Conservation (phyloP, 1,140 invertebrate genomes). For the Conus betulinus region DNA sequence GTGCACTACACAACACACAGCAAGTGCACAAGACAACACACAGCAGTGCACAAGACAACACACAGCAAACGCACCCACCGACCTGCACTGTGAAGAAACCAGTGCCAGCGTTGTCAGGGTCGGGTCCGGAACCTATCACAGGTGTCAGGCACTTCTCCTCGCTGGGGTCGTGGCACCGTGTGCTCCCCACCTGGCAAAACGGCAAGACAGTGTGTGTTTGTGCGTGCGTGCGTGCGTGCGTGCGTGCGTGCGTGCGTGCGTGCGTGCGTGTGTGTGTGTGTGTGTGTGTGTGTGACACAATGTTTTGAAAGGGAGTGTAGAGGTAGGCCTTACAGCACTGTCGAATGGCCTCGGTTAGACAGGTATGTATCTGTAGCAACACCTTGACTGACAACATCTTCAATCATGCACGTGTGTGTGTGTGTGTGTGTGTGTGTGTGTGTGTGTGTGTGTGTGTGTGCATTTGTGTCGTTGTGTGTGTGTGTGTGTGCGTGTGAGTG, state of each 20-base stretch:
- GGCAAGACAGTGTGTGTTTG: background rate
- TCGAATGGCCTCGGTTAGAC: background rate
- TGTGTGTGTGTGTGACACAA: conserved; percentile 26
- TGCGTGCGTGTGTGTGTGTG: conserved; percentile 4
- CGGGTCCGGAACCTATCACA: conserved; percentile 66
- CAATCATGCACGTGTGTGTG: background rate
- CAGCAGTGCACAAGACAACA: background rate
- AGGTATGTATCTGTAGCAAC: background rate
- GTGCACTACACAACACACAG: background rate
- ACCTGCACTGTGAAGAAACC: conserved; percentile 63
- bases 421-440: conserved; percentile 3
- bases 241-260: background rate
- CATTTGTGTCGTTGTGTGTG: background rate
- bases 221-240: conserved; percentile 1
- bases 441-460: background rate
- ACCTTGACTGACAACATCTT: background rate
- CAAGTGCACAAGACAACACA: background rate
- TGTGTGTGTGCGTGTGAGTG: background rate
- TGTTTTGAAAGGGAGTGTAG: background rate
- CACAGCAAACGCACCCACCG: background rate
- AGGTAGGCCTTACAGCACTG: background rate
- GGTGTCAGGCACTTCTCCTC: conserved; percentile 58
- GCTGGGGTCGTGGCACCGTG: conserved; percentile 61
- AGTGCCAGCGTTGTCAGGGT: conserved; percentile 47
- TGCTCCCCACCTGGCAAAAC: conserved; percentile 58